phyloP scores from a whole-genome alignment of 2,888 invertebrate genomes.

The Lamellibrachia satsuma region DNA sequence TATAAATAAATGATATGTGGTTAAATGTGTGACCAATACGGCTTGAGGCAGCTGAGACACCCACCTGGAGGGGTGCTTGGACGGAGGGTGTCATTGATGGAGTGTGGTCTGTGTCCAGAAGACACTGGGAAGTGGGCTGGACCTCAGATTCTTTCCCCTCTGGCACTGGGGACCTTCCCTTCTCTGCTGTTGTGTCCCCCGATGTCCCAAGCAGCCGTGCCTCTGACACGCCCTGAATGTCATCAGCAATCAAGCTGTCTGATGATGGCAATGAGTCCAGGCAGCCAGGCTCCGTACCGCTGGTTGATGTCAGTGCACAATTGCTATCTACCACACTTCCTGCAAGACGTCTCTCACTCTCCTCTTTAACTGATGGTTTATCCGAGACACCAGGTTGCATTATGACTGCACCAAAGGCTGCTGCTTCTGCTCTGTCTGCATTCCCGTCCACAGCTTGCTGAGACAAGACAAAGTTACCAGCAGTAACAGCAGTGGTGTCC shows the following conservation, averaged over 20 bases:
- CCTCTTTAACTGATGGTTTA: not conserved
- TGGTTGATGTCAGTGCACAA: not conserved
- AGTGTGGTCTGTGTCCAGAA: not conserved
- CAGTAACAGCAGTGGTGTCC: not conserved
- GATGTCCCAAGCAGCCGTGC: not conserved
- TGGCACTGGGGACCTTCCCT: not conserved
- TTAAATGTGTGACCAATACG: not conserved
- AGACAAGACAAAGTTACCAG: not conserved
- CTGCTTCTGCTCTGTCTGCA: not conserved
- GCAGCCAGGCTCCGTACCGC: not conserved
- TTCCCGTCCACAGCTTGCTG: not conserved
- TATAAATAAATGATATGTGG: no score
- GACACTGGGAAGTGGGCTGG: not conserved
- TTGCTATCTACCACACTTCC: not conserved
- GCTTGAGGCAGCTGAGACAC: not conserved
- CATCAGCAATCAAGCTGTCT: not conserved
- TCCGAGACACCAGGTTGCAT: not conserved
- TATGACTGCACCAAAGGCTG: slow-evolving; percentile 1
- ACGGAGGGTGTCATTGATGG: not conserved
- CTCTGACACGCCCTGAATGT: not conserved
- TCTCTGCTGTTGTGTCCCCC: not conserved
- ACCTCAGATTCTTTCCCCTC: not conserved
- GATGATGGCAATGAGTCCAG: not conserved
- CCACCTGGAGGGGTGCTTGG: not conserved
- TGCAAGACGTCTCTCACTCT: not conserved